phyloP scores from a whole-genome alignment of 2,113 vertebrate genomes.

The Rhabdornis inornatus region DNA sequence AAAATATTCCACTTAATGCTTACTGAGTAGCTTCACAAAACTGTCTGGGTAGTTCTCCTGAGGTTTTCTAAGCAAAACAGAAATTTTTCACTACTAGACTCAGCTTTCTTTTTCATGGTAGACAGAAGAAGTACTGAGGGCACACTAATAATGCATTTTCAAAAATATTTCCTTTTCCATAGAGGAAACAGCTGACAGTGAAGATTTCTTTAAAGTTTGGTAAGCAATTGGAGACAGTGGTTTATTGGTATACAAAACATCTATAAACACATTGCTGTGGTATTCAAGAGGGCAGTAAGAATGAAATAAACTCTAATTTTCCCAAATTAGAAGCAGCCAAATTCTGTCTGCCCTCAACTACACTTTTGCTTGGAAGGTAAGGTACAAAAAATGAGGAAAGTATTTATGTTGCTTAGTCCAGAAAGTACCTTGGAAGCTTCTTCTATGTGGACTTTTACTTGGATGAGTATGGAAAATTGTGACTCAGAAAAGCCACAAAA shows the following conservation, averaged over 20 bases:
- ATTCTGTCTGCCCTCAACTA: neutral
- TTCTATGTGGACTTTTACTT: neutral
- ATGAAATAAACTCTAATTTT: constrained; percentile 37
- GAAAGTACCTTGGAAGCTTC: neutral
- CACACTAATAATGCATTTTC: neutral
- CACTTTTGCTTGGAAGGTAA: neutral
- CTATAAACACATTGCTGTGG: neutral
- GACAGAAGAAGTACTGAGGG: neutral
- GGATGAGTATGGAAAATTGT: neutral
- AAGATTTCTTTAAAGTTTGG: constrained; percentile 15
- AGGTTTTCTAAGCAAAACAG: neutral
- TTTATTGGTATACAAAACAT: constrained; percentile 27
- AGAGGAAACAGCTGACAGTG: constrained; percentile 7
- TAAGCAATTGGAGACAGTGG: constrained; percentile 19
- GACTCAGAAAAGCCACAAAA: neutral
- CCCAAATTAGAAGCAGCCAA: constrained; percentile 11
- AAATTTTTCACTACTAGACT: neutral
- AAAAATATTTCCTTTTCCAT: neutral
- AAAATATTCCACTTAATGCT: neutral
- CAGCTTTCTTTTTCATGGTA: neutral
- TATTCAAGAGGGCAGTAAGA: constrained; percentile 18
- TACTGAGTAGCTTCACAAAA: neutral
- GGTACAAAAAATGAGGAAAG: neutral
- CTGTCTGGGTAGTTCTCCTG: neutral
- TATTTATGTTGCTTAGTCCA: neutral